These are phyloP conservation scores for Beroe forskalii DNA, from an alignment of 37 sponge, comb jelly and placozoan genomes.

Conservation along the genomic window DNA sequence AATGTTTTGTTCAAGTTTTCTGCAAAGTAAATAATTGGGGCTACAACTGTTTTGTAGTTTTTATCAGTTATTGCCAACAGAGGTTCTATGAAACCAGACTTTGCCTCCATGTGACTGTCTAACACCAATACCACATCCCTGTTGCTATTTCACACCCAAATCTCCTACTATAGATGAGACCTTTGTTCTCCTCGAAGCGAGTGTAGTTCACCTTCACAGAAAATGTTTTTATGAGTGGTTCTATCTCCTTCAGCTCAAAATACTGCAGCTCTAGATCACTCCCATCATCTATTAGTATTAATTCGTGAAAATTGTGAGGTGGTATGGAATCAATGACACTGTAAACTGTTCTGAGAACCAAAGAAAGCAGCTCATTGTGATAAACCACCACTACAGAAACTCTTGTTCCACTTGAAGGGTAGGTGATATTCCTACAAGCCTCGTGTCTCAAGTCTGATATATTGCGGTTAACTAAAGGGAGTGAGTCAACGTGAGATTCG, in stretches of 20 bases:
- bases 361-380: slow-evolving; percentile 42
- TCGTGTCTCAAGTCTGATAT: neutral
- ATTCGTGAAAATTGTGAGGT: slow-evolving; percentile 20
- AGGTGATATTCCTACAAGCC: neutral
- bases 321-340: neutral
- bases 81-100: slow-evolving; percentile 23
- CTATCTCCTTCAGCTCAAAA: no score
- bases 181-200: neutral
- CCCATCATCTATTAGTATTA: slow-evolving; percentile 30
- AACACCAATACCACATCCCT: neutral
- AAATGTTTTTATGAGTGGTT: no score
- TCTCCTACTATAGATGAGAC: slow-evolving; percentile 14
- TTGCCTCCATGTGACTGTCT: slow-evolving; percentile 35
- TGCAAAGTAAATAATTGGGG: neutral
- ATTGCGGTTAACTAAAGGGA: neutral
- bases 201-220: no score
- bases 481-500: neutral
- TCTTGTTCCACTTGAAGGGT: neutral
- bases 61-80: neutral
- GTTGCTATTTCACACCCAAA: slow-evolving; percentile 6
- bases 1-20: neutral
- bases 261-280: neutral
- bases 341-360: neutral
- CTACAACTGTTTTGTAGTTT: no score
- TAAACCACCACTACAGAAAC: slow-evolving; percentile 7